Percentiles rank a stretch among this genome's conserved stretches.
Evolutionary conservation across 2,797 vertebrate genomes (phyloP).

Genomic region (Microhierax caerulescens): DNA sequence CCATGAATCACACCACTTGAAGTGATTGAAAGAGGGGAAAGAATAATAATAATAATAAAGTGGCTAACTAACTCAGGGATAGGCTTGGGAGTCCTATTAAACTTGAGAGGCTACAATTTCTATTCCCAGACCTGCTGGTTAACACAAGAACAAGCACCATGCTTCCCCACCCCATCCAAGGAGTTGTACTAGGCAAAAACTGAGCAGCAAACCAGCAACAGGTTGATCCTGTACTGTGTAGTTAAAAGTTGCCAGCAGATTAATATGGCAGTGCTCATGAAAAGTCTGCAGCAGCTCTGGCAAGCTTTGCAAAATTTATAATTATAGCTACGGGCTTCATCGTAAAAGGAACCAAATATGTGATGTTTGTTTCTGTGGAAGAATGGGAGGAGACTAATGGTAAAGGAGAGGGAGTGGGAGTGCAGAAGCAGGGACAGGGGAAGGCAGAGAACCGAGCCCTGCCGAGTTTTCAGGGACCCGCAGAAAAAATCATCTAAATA

Average conservation of each 20-base stretch:
- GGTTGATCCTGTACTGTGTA: neutral
- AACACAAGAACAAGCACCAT: constrained; percentile 25
- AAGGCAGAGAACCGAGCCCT: neutral
- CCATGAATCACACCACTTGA: constrained; percentile 13
- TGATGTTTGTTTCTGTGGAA: constrained; percentile 64
- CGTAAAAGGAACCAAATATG: constrained; percentile 46
- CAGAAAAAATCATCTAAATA: neutral
- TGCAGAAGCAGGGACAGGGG: neutral
- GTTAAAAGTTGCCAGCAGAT: constrained; percentile 39
- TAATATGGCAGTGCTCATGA: neutral
- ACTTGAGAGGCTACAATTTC: constrained; percentile 43
- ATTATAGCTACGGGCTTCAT: constrained; percentile 25
- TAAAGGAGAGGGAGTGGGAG: constrained; percentile 59
- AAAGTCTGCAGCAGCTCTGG: constrained; percentile 25
- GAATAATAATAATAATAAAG: constrained; percentile 56
- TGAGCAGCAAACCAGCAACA: constrained; percentile 35
- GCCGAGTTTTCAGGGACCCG: neutral
- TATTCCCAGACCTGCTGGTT: constrained; percentile 37
- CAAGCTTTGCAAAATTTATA: constrained; percentile 30
- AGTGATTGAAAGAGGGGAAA: constrained; percentile 38
- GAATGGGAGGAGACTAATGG: constrained; percentile 71
- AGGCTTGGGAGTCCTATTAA: constrained; percentile 41
- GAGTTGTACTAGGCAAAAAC: neutral
- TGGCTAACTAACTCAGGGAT: constrained; percentile 27
- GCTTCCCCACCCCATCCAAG: constrained; percentile 7